These are phyloP conservation scores for Oxyteleia sp. DNA, from an alignment of 2,888 invertebrate species.

Conservation along the genomic window DNA sequence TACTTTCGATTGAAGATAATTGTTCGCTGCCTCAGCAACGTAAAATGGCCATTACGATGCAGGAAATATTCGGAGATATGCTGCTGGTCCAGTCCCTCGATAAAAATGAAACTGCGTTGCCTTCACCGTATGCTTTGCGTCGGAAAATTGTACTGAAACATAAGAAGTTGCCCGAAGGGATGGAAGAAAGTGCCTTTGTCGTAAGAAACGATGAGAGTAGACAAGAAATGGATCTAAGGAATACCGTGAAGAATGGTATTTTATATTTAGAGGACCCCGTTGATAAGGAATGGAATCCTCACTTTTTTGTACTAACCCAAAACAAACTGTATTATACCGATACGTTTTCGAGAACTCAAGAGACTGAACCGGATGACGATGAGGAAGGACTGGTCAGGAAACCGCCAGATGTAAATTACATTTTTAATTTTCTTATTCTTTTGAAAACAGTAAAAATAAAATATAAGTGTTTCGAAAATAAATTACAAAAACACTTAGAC, in stretches of 20 bases:
- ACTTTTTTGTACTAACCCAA: slow-evolving; percentile 96
- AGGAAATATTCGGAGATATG: slow-evolving; percentile 96
- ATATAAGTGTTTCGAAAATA: too few species aligned
- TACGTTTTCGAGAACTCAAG: slow-evolving; percentile 88
- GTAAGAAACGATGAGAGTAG: slow-evolving; percentile 90
- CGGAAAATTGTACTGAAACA: slow-evolving; percentile 95
- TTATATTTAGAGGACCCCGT: slow-evolving; percentile 96
- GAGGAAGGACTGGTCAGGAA: slow-evolving; percentile 85
- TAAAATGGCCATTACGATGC: slow-evolving; percentile 95
- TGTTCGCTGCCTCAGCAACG: slow-evolving; percentile 96
- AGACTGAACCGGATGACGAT: slow-evolving; percentile 88
- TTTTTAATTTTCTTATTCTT: too few species aligned
- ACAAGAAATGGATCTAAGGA: slow-evolving; percentile 92
- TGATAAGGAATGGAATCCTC: slow-evolving; percentile 96
- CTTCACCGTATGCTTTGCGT: slow-evolving; percentile 94
- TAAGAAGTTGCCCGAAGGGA: slow-evolving; percentile 97
- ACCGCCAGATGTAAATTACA: slow-evolving; percentile 81
- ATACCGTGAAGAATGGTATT: slow-evolving; percentile 96
- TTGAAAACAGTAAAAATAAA: too few species aligned
- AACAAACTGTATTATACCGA: slow-evolving; percentile 96
- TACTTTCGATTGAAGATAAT: slow-evolving; percentile 97
- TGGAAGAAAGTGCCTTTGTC: slow-evolving; percentile 91
- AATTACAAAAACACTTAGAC: too few species aligned
- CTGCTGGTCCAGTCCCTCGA: slow-evolving; percentile 93
- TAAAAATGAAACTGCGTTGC: slow-evolving; percentile 93